A percentile compares a stretch with the other conserved stretches of the same genome.
Conservation (phyloP, 1,140 invertebrate species). For the Periplaneta americana region DNA sequence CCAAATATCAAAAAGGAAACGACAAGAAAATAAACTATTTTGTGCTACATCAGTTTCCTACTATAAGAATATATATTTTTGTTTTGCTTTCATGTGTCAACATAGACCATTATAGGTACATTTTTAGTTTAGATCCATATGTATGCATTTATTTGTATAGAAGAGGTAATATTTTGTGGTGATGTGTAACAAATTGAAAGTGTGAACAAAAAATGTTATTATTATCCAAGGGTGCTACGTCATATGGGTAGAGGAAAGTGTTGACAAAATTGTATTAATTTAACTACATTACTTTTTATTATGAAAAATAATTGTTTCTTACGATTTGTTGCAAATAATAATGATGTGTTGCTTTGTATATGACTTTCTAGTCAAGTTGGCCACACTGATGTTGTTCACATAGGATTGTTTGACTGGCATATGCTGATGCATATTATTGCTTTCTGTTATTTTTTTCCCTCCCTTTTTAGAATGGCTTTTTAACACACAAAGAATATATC, state of each 20-base stretch:
- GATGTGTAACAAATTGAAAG: conserved; percentile 4
- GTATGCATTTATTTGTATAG: conserved; percentile 18
- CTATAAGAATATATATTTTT: conserved; percentile 10
- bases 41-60: conserved; percentile 3
- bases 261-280: conserved; percentile 13
- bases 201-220: conserved; percentile 7
- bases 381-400: conserved; percentile 7
- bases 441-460: neutral
- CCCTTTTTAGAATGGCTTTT: neutral
- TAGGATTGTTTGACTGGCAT: conserved; percentile 13
- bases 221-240: neutral
- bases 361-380: conserved; percentile 2
- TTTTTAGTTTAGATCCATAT: conserved; percentile 6
- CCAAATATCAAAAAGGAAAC: neutral
- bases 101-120: conserved; percentile 4
- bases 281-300: conserved; percentile 23
- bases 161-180: conserved; percentile 3
- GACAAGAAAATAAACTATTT: conserved; percentile 2
- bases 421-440: neutral
- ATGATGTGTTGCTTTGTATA: conserved; percentile 10
- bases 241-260: conserved; percentile 9
- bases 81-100: conserved; percentile 5
- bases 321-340: conserved; percentile 17
- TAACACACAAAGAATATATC: conserved; percentile 1
- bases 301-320: conserved; percentile 15